Base-by-base conservation (phyloP, 92 coral and sea anemone genomes). In the Diadumene lineata region DNA sequence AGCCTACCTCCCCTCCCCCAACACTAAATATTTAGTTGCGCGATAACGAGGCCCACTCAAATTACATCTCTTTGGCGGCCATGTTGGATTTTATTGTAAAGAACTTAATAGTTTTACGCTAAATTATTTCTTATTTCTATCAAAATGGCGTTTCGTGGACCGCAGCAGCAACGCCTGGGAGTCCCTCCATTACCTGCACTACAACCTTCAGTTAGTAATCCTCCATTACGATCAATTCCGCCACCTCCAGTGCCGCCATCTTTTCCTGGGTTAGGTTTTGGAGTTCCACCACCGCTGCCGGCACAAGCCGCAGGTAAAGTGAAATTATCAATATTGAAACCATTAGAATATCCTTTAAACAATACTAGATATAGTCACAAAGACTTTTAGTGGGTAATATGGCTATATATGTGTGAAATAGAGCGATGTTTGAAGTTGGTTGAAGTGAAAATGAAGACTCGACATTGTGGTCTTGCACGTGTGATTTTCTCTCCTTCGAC, bases 241-340 rank as follows among this genome's bases (percentile, higher is more conserved):
- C 98, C 97, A 0, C 94, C 94, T 33, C 93, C 93, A 18, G 83
- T 89, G 13, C 98, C 98, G 31, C 98, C 98, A 34, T 76, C 90
- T 16, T 91, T 73, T 44, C 84, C 92, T 48, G 98, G 92, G 0
- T 81, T 85, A 48, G 87, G 91, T 6, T 84, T 88, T 74, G 85
- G 87, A 50, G 92, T 96, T 43, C 97, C 97, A 13, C 90, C 98
- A n/a, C 88, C 88, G 11, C 80, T 82, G 64, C 90, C 93, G 50
- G 88, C 86, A 4, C 79, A 84, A 30, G 87, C 81, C 74, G 56
- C 83, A 80, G 86, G 85, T 80, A 56, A 81, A 46, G 8, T 23
- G 7, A 22, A 7, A 2, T 53, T 3, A 16, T 38, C 13, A 13
- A 38, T 13, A 38, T 13, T 13, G 7, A 38, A n/a, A n/a, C n/a